Evolutionary conservation across 2,113 vertebrate genomes (phyloP).

Genomic region (Cololabis saira): DNA sequence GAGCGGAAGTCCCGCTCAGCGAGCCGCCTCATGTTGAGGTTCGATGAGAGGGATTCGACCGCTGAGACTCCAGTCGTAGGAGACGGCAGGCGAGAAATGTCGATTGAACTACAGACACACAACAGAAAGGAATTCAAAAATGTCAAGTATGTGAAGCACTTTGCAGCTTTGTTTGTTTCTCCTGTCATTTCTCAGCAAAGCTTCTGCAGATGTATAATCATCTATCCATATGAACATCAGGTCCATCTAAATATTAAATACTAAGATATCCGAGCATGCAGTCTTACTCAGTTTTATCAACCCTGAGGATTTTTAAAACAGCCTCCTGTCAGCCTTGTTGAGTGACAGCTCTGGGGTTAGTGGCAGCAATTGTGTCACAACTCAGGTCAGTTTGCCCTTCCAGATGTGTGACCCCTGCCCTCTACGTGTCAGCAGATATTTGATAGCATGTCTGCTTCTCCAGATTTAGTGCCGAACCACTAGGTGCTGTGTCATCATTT

Average conservation of each 20-base stretch:
- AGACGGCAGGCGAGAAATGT: conserved; percentile 92
- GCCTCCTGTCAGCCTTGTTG: conserved; percentile 5
- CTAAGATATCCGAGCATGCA: no score
- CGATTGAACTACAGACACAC: conserved; percentile 79
- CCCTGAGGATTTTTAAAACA: no score
- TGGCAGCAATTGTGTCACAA: neutral
- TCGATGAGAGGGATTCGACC: conserved; percentile 79
- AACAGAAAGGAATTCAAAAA: neutral
- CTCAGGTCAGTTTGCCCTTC: neutral
- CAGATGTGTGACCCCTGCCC: conserved; percentile 15
- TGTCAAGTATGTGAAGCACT: neutral
- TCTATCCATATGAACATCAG: neutral
- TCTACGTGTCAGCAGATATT: conserved; percentile 10
- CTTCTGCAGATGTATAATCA: no score
- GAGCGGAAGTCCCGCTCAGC: conserved; percentile 80
- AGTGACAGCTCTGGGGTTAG: neutral
- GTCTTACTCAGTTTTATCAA: no score
- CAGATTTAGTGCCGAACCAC: conserved; percentile 15
- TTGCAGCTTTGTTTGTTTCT: neutral
- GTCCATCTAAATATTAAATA: no score
- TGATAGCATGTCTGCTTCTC: neutral
- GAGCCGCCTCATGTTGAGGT: conserved; percentile 80
- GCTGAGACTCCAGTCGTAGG: conserved; percentile 89
- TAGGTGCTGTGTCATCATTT: conserved; percentile 4
- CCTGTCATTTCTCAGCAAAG: neutral